phyloP scores from a whole-genome alignment of 2,888 invertebrate genomes.

The Pachydiplax longipennis region DNA sequence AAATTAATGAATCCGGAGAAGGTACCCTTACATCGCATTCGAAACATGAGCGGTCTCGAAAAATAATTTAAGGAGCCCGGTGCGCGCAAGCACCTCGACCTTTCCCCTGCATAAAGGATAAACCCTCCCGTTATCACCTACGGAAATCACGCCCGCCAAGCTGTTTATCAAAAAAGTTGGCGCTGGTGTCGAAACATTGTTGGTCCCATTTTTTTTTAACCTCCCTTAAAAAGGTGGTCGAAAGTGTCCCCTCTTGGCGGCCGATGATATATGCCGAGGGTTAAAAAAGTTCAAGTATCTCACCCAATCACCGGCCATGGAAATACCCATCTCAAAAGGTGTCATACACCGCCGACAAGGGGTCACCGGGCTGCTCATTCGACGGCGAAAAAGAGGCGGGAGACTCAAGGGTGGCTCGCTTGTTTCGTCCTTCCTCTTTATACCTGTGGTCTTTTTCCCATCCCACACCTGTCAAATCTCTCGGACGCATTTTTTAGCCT shows the following conservation, averaged over 20 bases:
- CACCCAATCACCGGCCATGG: not conserved
- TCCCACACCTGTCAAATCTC: slow-evolving; percentile 37
- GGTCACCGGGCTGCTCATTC: not conserved
- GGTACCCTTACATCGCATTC: not conserved
- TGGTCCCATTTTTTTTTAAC: not conserved
- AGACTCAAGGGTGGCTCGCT: not conserved
- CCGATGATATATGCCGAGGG: slow-evolving; percentile 32
- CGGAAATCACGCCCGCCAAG: not conserved
- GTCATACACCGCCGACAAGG: slow-evolving; percentile 9
- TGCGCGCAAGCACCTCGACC: not conserved
- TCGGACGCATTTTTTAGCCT: slow-evolving; percentile 26
- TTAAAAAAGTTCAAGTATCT: slow-evolving; percentile 39
- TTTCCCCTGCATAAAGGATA: not conserved
- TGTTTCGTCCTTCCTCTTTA: not conserved
- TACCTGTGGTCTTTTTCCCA: slow-evolving; percentile 17
- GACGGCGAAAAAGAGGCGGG: not conserved
- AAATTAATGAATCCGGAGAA: not conserved
- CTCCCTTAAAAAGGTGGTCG: not conserved
- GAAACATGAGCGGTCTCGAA: not conserved
- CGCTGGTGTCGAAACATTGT: slow-evolving; percentile 36
- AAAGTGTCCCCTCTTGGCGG: slow-evolving; percentile 27
- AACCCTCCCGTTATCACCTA: slow-evolving; percentile 16
- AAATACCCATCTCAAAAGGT: slow-evolving; percentile 7
- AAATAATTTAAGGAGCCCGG: not conserved
- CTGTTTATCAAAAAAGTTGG: slow-evolving; percentile 45